These are phyloP conservation scores for Phrynosoma blainvillii DNA, from an alignment of 2,113 vertebrate species.

Conservation along the genomic window DNA sequence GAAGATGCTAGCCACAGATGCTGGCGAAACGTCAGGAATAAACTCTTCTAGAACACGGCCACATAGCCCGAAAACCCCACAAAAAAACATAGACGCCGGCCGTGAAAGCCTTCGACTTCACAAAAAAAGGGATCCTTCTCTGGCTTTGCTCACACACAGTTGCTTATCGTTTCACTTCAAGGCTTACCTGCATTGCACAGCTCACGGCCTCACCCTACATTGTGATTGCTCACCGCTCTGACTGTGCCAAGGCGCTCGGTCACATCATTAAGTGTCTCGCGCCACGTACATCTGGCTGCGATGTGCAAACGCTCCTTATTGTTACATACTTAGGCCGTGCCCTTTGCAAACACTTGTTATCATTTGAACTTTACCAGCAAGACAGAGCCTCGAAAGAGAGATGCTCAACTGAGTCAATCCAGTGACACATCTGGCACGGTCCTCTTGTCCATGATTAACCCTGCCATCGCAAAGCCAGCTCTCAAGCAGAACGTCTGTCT, in stretches of 20 bases:
- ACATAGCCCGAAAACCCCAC: too few species aligned
- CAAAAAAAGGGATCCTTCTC: too few species aligned
- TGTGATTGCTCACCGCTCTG: not conserved
- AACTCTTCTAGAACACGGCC: too few species aligned
- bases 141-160: not conserved
- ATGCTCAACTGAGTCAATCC: not conserved
- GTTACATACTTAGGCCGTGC: not conserved
- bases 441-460: not conserved
- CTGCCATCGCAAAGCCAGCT: not conserved
- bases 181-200: not conserved
- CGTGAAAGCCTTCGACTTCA: too few species aligned
- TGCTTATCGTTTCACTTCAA: not conserved
- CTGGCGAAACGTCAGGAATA: too few species aligned
- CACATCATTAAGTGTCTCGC: not conserved
- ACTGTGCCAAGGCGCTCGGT: not conserved
- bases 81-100: too few species aligned
- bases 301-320: not conserved
- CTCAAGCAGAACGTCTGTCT: not conserved
- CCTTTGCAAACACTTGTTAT: not conserved
- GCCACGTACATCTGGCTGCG: not conserved
- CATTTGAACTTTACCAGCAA: not conserved
- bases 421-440: not conserved
- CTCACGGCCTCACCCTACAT: not conserved
- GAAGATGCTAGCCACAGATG: too few species aligned
- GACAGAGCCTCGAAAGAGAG: not conserved